Conservation (phyloP, 92 coral and sea anemone genomes). For the Porites evermanni region DNA sequence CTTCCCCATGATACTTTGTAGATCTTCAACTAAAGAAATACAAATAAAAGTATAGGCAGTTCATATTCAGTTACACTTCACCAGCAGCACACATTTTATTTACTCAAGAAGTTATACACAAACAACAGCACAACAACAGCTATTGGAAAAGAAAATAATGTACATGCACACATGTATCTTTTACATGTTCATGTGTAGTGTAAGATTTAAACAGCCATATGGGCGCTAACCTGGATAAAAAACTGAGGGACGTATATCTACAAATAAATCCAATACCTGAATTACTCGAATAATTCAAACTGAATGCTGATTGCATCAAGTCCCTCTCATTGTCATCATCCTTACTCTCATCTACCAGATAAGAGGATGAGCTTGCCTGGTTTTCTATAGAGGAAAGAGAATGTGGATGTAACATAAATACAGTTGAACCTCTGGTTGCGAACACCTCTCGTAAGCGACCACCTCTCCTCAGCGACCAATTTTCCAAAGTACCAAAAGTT, state of each 20-base stretch:
- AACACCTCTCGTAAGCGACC: too few relatives aligned
- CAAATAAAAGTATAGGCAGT: not conserved
- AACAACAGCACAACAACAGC: constrained; percentile 5
- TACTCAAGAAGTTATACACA: not conserved
- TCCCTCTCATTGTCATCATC: constrained; percentile 14
- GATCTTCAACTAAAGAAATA: constrained; percentile 16
- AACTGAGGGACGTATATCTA: not conserved
- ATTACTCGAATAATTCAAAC: constrained; percentile 9
- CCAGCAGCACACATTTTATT: constrained; percentile 6
- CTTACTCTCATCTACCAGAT: constrained; percentile 24
- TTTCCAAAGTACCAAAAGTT: too few relatives aligned
- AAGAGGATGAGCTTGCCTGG: constrained; percentile 4
- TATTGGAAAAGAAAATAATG: not conserved
- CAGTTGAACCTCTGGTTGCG: too few relatives aligned
- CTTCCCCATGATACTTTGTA: constrained; percentile 30
- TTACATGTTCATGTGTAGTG: constrained; percentile 13
- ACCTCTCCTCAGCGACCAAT: too few relatives aligned
- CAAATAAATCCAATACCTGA: constrained; percentile 18
- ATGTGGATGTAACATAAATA: too few relatives aligned
- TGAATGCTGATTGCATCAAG: constrained; percentile 21
- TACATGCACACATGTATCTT: constrained; percentile 1
- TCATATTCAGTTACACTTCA: constrained; percentile 2
- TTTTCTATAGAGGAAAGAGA: too few relatives aligned
- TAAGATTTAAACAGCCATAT: not conserved
- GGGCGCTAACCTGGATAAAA: not conserved